Base-by-base conservation (phyloP, 2,888 invertebrate species). In the Lithophane ornitopus region DNA sequence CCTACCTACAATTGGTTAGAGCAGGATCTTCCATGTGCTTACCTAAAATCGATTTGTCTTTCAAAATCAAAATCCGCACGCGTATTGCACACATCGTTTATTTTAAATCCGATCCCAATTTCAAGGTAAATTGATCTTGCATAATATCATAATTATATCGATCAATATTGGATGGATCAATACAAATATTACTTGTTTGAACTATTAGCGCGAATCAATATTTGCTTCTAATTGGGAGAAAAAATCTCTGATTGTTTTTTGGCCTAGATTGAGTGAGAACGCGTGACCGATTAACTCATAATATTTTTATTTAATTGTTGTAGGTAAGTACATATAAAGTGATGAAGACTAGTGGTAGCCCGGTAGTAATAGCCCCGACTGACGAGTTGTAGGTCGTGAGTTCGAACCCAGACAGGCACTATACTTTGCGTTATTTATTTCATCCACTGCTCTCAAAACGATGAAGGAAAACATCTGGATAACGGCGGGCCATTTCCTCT, bases 101-200 rank as follows among this genome's bases (percentile, higher is more conserved):
- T 69, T 79, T 67, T 19, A 61, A 76, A 63, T 76, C 26, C 65
- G 56, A 77, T 69, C 41, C 12, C 16, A 74, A 78, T 72, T 76
- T 87, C 89, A 91, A 90, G 89, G 90, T 84, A 81, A 86, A 87
- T 84, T 81, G 58, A 75, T 85, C 75, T 92, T 92, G 85, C 91
- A 78, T 89, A 90, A 91, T 86, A 84, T 72, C 74, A 81, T 89
- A 89, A 89, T 91, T 86, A 86, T 79, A 88, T 73, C 80, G 78
- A 85, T 87, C 85, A 92, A 92, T 90, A 92, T 91, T 91, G 59
- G 22, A 39, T 39, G 44, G 59, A 46, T 54, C 67, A 78, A 78
- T 62, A 76, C 82, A 88, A 90, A 90, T 80, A 90, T 80, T 85
- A 82, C 71, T 61, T 89, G 86, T 90, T 91, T 90, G 85, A 83